A percentile compares a stretch with the other conserved stretches of the same genome.
phyloP scores from a whole-genome alignment of 2,888 invertebrate genomes.

The Seladonia tumulorum region DNA sequence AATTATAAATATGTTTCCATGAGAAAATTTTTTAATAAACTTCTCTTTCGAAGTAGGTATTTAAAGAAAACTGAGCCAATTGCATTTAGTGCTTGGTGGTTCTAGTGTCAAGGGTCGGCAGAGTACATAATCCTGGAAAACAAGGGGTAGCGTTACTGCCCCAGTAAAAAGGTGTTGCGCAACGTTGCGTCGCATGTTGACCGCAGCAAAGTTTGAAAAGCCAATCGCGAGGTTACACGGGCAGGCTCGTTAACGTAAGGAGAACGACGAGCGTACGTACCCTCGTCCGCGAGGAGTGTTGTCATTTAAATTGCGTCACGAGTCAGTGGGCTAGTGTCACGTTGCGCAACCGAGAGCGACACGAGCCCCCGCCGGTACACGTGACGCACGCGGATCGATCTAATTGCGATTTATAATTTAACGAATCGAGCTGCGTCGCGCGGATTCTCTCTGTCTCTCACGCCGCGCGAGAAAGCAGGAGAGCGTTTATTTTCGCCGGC shows the following conservation, averaged over 20 bases:
- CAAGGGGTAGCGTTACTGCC: not conserved
- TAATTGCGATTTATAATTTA: constrained; percentile 39
- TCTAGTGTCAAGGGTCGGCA: not conserved
- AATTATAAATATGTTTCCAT: too few species aligned
- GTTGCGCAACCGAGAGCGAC: constrained; percentile 39
- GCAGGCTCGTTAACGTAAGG: not conserved
- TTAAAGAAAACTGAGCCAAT: too few species aligned
- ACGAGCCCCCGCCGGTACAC: constrained; percentile 11
- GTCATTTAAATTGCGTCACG: constrained; percentile 46
- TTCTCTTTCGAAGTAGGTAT: too few species aligned
- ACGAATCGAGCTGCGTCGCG: constrained; percentile 18
- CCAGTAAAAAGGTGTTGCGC: not conserved
- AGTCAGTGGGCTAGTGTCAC: constrained; percentile 35
- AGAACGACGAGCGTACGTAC: not conserved
- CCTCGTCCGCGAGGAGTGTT: not conserved
- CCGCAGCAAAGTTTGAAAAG: not conserved
- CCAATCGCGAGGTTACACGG: not conserved
- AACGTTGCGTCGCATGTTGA: not conserved
- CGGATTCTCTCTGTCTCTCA: constrained; percentile 9
- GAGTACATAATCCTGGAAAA: not conserved
- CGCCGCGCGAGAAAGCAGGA: not conserved
- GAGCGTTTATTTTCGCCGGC: constrained; percentile 13
- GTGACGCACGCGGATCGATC: constrained; percentile 45
- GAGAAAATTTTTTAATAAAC: too few species aligned
- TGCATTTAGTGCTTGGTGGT: too few species aligned